phyloP scores from a whole-genome alignment of 2,113 vertebrate genomes.

The Zapus hudsonius region DNA sequence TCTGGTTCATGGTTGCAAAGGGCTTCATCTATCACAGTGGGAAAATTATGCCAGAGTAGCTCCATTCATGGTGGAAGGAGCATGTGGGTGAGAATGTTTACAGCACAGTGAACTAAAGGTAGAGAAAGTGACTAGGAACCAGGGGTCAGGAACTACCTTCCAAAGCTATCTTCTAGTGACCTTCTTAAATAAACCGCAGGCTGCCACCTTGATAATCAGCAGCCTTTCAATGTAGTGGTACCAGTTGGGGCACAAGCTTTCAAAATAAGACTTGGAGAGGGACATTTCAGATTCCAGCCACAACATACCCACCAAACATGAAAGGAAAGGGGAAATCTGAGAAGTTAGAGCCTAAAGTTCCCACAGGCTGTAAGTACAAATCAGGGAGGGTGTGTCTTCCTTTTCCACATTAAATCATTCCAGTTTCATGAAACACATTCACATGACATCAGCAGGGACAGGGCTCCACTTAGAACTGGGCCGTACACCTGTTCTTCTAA shows the following conservation, averaged over 20 bases:
- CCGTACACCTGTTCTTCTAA: constrained; percentile 87
- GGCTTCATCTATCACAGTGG: too few species aligned
- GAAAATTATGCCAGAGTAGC: neutral
- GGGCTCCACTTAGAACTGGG: constrained; percentile 78
- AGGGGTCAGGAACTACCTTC: neutral
- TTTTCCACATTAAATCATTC: constrained; percentile 66
- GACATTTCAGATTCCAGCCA: neutral
- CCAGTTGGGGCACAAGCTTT: neutral
- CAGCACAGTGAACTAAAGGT: neutral
- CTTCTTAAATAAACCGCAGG: neutral
- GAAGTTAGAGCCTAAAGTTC: neutral
- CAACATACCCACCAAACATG: neutral
- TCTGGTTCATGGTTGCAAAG: neutral
- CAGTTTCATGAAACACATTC: constrained; percentile 61
- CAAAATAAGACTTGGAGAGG: neutral
- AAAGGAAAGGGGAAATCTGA: neutral
- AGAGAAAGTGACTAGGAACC: neutral
- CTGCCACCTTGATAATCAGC: neutral
- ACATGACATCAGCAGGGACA: constrained; percentile 75
- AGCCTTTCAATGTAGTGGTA: neutral
- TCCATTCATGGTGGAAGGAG: neutral
- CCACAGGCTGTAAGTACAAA: neutral
- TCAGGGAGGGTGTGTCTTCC: neutral
- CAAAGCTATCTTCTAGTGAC: neutral
- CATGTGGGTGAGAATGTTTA: neutral